These are phyloP conservation scores for Oryzias javanicus DNA, from an alignment of 2,113 vertebrate species.

Conservation along the genomic window DNA sequence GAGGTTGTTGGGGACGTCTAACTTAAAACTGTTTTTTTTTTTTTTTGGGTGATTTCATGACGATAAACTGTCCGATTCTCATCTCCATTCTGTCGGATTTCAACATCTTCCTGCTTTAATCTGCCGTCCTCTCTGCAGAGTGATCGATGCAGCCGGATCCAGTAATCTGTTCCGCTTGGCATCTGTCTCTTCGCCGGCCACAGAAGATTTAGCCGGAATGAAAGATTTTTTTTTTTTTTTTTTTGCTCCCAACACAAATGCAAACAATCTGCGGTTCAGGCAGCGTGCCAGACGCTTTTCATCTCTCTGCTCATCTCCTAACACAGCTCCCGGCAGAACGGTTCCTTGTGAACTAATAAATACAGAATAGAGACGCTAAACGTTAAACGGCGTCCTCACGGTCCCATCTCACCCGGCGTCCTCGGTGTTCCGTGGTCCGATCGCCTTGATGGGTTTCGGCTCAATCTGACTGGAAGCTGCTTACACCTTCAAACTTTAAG, in stretches of 20 bases:
- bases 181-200: slow-evolving; percentile 46
- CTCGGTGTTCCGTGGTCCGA: too few relatives aligned
- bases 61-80: slow-evolving; percentile 13
- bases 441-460: too few relatives aligned
- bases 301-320: slow-evolving; percentile 41
- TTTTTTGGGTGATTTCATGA: neutral
- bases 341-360: neutral
- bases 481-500: too few relatives aligned
- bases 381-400: slow-evolving; percentile 3
- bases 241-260: slow-evolving; percentile 1
- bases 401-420: neutral
- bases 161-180: slow-evolving; percentile 66
- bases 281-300: slow-evolving; percentile 36
- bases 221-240: slow-evolving; percentile 36
- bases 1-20: neutral
- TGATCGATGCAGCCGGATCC: slow-evolving; percentile 60
- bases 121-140: slow-evolving; percentile 13
- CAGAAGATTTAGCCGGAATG: slow-evolving; percentile 44
- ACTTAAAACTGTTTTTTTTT: neutral
- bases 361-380: slow-evolving; percentile 29
- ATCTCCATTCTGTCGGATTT: slow-evolving; percentile 13
- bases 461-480: too few relatives aligned
- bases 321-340: too few relatives aligned
- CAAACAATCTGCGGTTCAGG: slow-evolving; percentile 46
- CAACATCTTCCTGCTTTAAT: slow-evolving; percentile 2